Conservation (phyloP, 2,113 vertebrate species). For the Madoqua kirkii region DNA sequence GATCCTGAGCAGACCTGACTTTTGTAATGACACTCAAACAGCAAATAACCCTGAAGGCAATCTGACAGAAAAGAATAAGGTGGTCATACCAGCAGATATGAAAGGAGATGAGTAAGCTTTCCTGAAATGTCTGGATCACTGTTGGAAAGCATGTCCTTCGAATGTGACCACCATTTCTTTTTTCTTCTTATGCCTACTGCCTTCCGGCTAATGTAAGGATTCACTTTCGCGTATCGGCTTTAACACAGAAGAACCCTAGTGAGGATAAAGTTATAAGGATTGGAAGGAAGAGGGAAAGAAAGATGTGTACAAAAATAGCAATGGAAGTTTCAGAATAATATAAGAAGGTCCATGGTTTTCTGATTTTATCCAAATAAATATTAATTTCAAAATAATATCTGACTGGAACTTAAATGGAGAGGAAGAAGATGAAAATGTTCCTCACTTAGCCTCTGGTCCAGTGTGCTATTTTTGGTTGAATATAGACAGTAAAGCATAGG, state of each 20-base stretch:
- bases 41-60: conserved; percentile 19
- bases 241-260: not conserved
- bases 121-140: conserved; percentile 4
- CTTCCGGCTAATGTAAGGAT: not conserved
- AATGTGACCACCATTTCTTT: conserved; percentile 42
- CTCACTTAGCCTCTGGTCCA: not conserved
- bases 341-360: not conserved
- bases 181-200: conserved; percentile 33
- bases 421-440: not conserved
- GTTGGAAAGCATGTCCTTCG: not conserved
- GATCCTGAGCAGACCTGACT: conserved; percentile 38
- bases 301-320: not conserved
- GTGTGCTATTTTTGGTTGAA: not conserved
- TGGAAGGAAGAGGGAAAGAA: conserved; percentile 12
- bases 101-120: not conserved
- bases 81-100: not conserved
- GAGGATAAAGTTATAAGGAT: not conserved
- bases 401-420: not conserved
- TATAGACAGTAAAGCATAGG: not conserved
- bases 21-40: conserved; percentile 56
- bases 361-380: conserved; percentile 32
- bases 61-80: not conserved
- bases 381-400: conserved; percentile 16
- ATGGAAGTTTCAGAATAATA: not conserved
- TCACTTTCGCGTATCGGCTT: conserved; percentile 39